Conservation (phyloP, 2,797 vertebrate genomes). For the Halcyon badia region DNA sequence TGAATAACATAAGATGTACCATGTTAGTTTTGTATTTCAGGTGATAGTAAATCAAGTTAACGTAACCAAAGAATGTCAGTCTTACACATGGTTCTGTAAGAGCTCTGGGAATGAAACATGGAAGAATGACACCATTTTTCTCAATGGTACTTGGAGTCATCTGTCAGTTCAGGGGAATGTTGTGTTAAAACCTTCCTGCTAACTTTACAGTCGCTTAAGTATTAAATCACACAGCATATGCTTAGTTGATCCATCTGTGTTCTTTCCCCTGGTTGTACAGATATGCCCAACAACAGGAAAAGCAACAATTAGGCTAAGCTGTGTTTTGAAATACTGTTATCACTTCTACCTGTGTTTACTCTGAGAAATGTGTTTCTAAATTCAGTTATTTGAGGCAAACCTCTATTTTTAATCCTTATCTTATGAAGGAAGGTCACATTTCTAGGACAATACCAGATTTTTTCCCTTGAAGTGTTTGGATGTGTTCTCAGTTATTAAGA, state of each 20-base stretch:
- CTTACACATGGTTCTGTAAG: neutral
- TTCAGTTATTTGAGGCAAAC: neutral
- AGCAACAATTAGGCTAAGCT: neutral
- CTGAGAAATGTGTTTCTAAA: neutral
- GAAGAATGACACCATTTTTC: conserved; percentile 2
- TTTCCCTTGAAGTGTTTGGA: neutral
- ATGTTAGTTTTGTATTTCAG: neutral
- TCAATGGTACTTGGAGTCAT: neutral
- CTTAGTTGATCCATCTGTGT: neutral
- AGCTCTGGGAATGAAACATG: neutral
- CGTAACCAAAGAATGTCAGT: neutral
- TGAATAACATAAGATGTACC: neutral
- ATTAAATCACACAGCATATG: conserved; percentile 20
- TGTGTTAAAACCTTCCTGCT: conserved; percentile 3
- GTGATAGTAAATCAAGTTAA: neutral
- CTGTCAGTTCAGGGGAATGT: neutral
- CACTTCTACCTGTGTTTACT: neutral
- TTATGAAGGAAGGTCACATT: neutral
- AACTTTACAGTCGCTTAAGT: neutral
- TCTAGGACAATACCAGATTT: neutral
- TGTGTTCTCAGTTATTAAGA: neutral
- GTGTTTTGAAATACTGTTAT: neutral
- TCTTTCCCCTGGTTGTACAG: neutral
- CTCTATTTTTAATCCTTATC: neutral
- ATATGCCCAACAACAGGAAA: neutral